These are phyloP conservation scores for Athalia rosae DNA, from an alignment of 2,888 invertebrate genomes.

Conservation along the genomic window DNA sequence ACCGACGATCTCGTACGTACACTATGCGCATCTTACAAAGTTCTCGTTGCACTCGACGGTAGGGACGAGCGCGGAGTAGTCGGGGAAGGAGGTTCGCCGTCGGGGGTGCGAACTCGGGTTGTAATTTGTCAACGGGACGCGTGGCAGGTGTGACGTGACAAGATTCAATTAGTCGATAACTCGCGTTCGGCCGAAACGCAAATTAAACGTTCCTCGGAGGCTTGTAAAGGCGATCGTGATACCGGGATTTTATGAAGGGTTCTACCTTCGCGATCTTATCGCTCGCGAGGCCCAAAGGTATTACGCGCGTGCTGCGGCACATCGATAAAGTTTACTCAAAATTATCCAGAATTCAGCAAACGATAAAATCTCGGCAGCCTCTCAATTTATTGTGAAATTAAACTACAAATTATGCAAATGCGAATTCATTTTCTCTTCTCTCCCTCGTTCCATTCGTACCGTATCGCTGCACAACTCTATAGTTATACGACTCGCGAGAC, in stretches of 20 bases:
- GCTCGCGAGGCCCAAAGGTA: neutral
- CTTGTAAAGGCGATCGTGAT: slow-evolving; percentile 34
- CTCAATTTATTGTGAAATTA: slow-evolving; percentile 70
- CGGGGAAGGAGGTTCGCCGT: too few relatives aligned
- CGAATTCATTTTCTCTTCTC: neutral
- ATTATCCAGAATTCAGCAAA: slow-evolving; percentile 19
- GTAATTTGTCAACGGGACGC: slow-evolving; percentile 3
- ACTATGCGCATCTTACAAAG: too few relatives aligned
- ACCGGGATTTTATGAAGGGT: slow-evolving; percentile 32
- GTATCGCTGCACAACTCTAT: neutral
- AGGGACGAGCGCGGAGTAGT: too few relatives aligned
- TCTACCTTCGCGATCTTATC: slow-evolving; percentile 11
- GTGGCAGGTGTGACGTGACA: slow-evolving; percentile 25
- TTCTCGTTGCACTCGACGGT: too few relatives aligned
- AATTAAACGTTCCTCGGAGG: neutral
- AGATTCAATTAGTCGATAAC: slow-evolving; percentile 35
- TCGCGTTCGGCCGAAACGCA: slow-evolving; percentile 24
- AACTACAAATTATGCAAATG: slow-evolving; percentile 69
- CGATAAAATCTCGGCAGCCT: slow-evolving; percentile 31
- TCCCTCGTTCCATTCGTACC: neutral
- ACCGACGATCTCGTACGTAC: too few relatives aligned
- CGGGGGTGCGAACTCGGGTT: too few relatives aligned
- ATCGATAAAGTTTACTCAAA: slow-evolving; percentile 23
- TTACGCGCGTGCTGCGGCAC: neutral
- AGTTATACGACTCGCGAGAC: too few relatives aligned